Evolutionary conservation across 2,797 vertebrate genomes (phyloP), one percentile per base, ranked within the genome.

Genomic region (Gymnodraco acuticeps): DNA sequence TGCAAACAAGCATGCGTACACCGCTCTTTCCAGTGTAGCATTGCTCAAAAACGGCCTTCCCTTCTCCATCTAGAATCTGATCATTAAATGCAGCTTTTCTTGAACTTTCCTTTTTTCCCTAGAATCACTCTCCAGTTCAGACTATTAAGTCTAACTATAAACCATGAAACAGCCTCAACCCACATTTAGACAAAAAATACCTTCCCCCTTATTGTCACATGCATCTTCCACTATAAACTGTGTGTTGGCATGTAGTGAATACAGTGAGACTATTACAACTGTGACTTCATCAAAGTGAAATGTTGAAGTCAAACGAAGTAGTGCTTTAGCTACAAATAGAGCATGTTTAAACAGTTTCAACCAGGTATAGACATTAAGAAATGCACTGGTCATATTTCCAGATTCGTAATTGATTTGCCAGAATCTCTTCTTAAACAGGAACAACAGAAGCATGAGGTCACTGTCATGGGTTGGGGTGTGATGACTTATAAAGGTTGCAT

Each of bases 11-110:
- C 23, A 8, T 31, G 55, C 13, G 10, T 0, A 14, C 68, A 65
- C 33, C 72, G 2, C 74, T 78, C 64, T 73, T 31, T 20, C 33
- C 3, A 46, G 16, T 64, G 33, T 20, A 55, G 33, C 27, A 31
- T 0, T 48, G 43, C 50, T 80, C 41, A 20, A 0, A 41, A 58
- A 2, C 13, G 33, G 27, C 62, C 3, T 55, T 23, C 6, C 3
- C 11, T 10, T 42, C 27, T 27, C 48, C 47, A 20, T 6, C 14
- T n/a, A 50, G 0, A 48, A 4, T 48, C 33, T 8, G 38, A 23
- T 43, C 0, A 27, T 73, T 16, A 10, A 65, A 41, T 41, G 9
- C 23, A 53, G 20, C 27, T 42, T 71, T 19, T 31, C 17, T 50
- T 58, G 15, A 13, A 19, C 7, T 20, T 33, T 3, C 4, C 47